Evolutionary conservation across 2,113 vertebrate species (phyloP).

Genomic region (Pipa parva): DNA sequence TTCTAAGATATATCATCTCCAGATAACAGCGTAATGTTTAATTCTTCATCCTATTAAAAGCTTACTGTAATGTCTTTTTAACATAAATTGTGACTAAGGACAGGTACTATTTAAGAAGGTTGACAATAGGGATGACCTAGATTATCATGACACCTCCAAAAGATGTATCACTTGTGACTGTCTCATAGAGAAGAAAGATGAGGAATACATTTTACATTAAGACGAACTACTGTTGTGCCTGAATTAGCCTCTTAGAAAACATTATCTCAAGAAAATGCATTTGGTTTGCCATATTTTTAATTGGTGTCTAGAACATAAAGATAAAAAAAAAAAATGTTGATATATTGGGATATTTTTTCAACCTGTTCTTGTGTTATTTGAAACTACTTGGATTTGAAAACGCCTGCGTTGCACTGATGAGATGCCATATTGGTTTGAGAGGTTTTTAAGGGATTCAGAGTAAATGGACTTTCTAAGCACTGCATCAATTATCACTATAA

Average conservation of each 20-base stretch:
- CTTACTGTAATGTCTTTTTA: slow-evolving; percentile 72
- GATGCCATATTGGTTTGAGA: not conserved
- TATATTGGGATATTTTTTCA: slow-evolving; percentile 21
- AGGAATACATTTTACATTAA: slow-evolving; percentile 65
- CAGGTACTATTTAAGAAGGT: slow-evolving; percentile 69
- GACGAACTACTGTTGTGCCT: slow-evolving; percentile 53
- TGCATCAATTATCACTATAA: not conserved
- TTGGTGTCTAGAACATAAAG: slow-evolving; percentile 5
- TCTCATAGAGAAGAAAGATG: slow-evolving; percentile 63
- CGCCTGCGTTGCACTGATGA: not conserved
- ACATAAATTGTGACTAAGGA: slow-evolving; percentile 72
- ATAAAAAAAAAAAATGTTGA: slow-evolving; percentile 37
- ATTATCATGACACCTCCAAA: slow-evolving; percentile 67
- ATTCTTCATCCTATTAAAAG: slow-evolving; percentile 80
- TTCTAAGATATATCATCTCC: slow-evolving; percentile 74
- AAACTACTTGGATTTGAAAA: slow-evolving; percentile 1
- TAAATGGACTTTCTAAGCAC: not conserved
- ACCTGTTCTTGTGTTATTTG: slow-evolving; percentile 8
- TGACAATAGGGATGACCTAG: slow-evolving; percentile 69
- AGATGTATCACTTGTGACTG: slow-evolving; percentile 66
- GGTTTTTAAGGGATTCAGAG: not conserved
- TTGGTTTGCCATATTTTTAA: slow-evolving; percentile 27
- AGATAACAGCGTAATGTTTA: slow-evolving; percentile 71
- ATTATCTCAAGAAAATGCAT: slow-evolving; percentile 15
- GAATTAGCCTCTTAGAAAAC: slow-evolving; percentile 56